A percentile compares a stretch with the other conserved stretches of the same genome.
These are phyloP conservation scores for Paramormyrops hopkinsi DNA, from an alignment of 2,797 vertebrate species.

Conservation along the genomic window DNA sequence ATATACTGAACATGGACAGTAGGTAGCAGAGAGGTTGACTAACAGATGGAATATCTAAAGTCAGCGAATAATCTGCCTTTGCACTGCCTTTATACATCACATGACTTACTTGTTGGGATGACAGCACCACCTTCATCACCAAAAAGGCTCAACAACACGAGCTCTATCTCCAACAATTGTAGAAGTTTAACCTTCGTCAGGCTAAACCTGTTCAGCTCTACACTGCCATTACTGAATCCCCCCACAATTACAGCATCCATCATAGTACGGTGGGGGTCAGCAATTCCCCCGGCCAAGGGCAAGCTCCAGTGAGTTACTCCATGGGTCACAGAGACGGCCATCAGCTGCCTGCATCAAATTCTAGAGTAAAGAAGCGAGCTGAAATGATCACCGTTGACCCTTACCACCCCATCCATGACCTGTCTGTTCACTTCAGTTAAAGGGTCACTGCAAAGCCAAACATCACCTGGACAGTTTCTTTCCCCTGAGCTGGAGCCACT, in stretches of 20 bases:
- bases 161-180: background rate
- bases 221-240: background rate
- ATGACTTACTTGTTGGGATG: background rate
- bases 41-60: background rate
- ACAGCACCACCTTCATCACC: background rate
- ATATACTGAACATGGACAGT: constrained; percentile 6
- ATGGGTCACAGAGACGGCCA: background rate
- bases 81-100: background rate
- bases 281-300: background rate
- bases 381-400: background rate
- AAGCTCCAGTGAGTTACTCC: background rate
- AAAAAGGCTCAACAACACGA: background rate
- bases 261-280: background rate
- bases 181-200: background rate
- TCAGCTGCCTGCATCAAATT: background rate
- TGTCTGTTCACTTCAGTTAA: background rate
- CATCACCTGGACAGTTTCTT: background rate
- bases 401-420: background rate
- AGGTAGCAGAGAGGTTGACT: background rate
- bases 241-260: background rate
- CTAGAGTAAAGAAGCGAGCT: background rate
- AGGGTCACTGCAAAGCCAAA: background rate
- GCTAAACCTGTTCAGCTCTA: background rate
- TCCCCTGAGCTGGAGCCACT: background rate
- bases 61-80: background rate